Evolutionary conservation across 2,113 vertebrate species (phyloP), one percentile per base, ranked within the genome.

Genomic region (Zosterops borbonicus): DNA sequence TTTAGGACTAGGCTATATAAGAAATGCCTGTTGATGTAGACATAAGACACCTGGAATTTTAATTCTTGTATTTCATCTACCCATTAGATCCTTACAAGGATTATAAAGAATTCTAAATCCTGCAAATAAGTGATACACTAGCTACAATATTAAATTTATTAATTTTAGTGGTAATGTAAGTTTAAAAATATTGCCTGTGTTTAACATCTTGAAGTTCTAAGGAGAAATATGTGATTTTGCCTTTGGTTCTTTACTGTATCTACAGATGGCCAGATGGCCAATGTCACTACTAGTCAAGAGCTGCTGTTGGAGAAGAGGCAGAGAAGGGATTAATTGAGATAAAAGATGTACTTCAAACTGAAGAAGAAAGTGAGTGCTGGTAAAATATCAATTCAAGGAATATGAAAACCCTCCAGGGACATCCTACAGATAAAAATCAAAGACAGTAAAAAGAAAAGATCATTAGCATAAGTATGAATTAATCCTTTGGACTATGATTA

Each of bases 51-150:
- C 14, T 50, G 35, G 9, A 78, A 56, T 78, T 55, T 24, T 42
- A 64, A 69, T 23, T 60, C 2, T 33, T 8, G 3, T 42, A 37
- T 91, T 69, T 75, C 5, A n/a, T 52, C 17, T 79, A 56, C 12
- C 6, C 0, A 0, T 55, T 82, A 60, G 7, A 69, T 8, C 3
- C 14, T 39, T 33, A 28, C 9, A 63, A 19, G 7, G 6, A 44
- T 21, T 59, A 33, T 23, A 59, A 59, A 60, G 25, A 37, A 60
- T 37, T 46, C 16, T 52, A 74, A 69, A 60, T 65, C 22, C 46
- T 64, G 14, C 25, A 74, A 64, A 24, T 27, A 73, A 78, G 5
- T 44, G 39, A 63, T 64, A 5, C 9, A 46, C 5, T 37, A 86
- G 9, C 9, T 55, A 11, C 5, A 86, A 27, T 69, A 78, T 62